Percentiles rank a stretch among this genome's conserved stretches.
Evolutionary conservation across 2,888 invertebrate genomes (phyloP).

Genomic region (Cheilosia variabilis): DNA sequence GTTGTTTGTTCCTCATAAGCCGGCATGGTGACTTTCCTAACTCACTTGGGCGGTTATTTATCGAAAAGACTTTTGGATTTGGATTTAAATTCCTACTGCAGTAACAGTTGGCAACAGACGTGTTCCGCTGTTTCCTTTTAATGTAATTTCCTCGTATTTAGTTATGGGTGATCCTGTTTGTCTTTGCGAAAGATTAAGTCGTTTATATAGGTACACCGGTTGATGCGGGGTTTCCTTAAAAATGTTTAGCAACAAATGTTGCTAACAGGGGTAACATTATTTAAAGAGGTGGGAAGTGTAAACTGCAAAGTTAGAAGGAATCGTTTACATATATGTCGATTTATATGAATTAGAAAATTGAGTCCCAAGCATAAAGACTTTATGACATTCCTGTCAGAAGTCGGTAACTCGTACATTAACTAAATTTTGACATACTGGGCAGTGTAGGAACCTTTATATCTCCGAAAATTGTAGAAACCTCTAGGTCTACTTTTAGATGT

Average conservation of each 20-base stretch:
- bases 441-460: no score
- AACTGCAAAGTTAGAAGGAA: no score
- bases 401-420: no score
- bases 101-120: background rate
- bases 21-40: background rate
- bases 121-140: background rate
- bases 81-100: background rate
- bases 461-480: no score
- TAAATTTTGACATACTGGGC: no score
- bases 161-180: conserved; percentile 41
- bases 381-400: no score
- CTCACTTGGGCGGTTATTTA: background rate
- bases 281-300: no score
- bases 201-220: background rate
- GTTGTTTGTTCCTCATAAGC: background rate
- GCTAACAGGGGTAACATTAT: background rate
- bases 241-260: background rate
- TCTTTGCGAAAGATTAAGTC: conserved; percentile 42
- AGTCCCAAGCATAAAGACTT: no score
- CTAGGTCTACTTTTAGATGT: no score
- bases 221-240: background rate
- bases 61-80: background rate
- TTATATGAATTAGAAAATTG: no score
- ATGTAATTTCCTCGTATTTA: conserved; percentile 20
- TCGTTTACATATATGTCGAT: no score